Evolutionary conservation across 2,888 invertebrate species (phyloP).

Genomic region (Patella caerulea): DNA sequence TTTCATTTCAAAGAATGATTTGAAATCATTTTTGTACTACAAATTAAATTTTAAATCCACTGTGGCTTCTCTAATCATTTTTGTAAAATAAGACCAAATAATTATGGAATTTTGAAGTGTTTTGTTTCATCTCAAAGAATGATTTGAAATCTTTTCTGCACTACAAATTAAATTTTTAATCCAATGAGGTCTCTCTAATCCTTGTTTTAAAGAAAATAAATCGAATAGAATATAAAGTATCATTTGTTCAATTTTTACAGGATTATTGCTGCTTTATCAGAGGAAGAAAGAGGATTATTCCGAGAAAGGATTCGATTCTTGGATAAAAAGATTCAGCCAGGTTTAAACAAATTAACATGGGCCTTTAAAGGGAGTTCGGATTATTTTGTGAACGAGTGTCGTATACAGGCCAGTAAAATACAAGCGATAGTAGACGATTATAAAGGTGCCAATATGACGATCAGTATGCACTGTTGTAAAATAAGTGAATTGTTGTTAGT

Average conservation of each 20-base stretch:
- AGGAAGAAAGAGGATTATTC: constrained; percentile 84
- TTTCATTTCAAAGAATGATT: too few relatives aligned
- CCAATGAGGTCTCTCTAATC: too few relatives aligned
- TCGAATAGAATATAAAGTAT: too few relatives aligned
- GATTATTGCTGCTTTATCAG: constrained; percentile 82
- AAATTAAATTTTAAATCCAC: too few relatives aligned
- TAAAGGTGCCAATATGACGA: constrained; percentile 81
- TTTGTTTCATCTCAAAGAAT: too few relatives aligned
- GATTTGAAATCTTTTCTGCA: too few relatives aligned
- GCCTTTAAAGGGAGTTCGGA: constrained; percentile 69
- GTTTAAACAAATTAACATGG: constrained; percentile 72
- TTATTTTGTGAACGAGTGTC: constrained; percentile 70
- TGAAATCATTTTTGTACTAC: too few relatives aligned
- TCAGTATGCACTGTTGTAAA: constrained; percentile 66
- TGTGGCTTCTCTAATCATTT: too few relatives aligned
- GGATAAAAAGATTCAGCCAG: constrained; percentile 73
- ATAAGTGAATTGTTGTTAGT: constrained; percentile 70
- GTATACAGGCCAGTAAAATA: constrained; percentile 67
- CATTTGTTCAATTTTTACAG: constrained; percentile 57
- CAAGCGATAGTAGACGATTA: constrained; percentile 86
- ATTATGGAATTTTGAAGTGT: too few relatives aligned
- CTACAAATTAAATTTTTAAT: too few relatives aligned
- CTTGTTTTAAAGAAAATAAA: too few relatives aligned
- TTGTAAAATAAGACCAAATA: too few relatives aligned
- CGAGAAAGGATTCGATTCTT: constrained; percentile 79